phyloP scores from a whole-genome alignment of 2,888 invertebrate genomes.

The Lordiphosa fenestrarum region DNA sequence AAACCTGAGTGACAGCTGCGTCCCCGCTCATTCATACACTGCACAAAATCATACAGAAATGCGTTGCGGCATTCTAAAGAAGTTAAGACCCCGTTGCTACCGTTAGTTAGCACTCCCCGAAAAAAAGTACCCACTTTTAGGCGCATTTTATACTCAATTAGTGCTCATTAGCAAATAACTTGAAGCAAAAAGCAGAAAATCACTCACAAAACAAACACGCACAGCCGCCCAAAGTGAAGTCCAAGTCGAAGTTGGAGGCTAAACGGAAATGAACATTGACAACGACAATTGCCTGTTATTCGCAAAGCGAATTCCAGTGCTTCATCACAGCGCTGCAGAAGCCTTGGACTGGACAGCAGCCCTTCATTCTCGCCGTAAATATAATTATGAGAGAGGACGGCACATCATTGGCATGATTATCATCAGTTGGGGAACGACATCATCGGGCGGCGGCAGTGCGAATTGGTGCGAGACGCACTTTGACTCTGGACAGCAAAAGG shows the following conservation, averaged over 20 bases:
- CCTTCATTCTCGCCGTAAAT: conserved; percentile 50
- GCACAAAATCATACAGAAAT: conserved; percentile 37
- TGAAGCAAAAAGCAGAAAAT: conserved; percentile 28
- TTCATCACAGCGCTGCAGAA: conserved; percentile 44
- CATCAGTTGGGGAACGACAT: conserved; percentile 61
- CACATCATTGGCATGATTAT: conserved; percentile 72
- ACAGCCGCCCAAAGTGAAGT: conserved; percentile 23
- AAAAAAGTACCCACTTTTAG: conserved; percentile 48
- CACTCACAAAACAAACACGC: conserved; percentile 43
- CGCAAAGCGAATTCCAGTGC: conserved; percentile 71
- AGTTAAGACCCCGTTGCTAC: conserved; percentile 21
- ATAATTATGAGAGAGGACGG: conserved; percentile 62
- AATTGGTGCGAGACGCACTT: conserved; percentile 74
- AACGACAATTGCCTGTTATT: conserved; percentile 78
- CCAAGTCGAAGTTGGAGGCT: conserved; percentile 23
- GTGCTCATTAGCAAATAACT: conserved; percentile 71
- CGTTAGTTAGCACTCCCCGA: conserved; percentile 26
- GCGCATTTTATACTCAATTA: conserved; percentile 70
- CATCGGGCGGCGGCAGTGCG: conserved; percentile 49
- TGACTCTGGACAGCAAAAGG: conserved; percentile 60
- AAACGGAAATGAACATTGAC: conserved; percentile 78
- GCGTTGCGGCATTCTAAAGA: conserved; percentile 43
- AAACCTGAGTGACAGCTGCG: conserved; percentile 64
- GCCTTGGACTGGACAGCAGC: conserved; percentile 29
- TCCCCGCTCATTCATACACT: conserved; percentile 46